Conservation (phyloP, 2,797 vertebrate species). For the Melanotaenia parkinsoni region DNA sequence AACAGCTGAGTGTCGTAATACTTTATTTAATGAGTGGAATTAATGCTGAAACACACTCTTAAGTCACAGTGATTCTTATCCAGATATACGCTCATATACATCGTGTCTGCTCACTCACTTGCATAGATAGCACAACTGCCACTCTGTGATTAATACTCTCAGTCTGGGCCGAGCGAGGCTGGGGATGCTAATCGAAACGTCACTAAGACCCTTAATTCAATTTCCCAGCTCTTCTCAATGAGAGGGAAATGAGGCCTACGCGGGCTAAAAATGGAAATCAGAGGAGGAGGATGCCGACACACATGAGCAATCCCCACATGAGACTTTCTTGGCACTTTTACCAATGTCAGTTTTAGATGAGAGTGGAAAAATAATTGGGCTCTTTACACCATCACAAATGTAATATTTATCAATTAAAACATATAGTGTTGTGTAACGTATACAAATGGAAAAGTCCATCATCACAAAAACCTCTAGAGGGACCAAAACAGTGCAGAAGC, state of each 20-base stretch:
- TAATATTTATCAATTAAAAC: slow-evolving; percentile 28
- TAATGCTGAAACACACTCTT: slow-evolving; percentile 46
- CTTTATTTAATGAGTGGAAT: slow-evolving; percentile 60
- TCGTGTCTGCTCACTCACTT: slow-evolving; percentile 3
- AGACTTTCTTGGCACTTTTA: slow-evolving; percentile 60
- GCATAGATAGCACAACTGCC: slow-evolving; percentile 29
- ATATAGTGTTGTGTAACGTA: slow-evolving; percentile 30
- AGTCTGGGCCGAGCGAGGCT: slow-evolving; percentile 66
- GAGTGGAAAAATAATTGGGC: slow-evolving; percentile 36
- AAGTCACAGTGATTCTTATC: slow-evolving; percentile 43
- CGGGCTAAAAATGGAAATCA: slow-evolving; percentile 77
- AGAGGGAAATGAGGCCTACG: slow-evolving; percentile 72
- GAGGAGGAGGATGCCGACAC: slow-evolving; percentile 57
- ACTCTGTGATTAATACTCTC: slow-evolving; percentile 73
- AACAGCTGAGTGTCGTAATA: slow-evolving; percentile 47
- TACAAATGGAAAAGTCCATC: slow-evolving; percentile 22
- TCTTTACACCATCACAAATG: slow-evolving; percentile 11
- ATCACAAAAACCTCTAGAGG: background rate
- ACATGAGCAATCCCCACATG: slow-evolving; percentile 69
- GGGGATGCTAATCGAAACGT: slow-evolving; percentile 78
- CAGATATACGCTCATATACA: slow-evolving; percentile 19
- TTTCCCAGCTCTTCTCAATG: slow-evolving; percentile 77
- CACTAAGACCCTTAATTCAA: slow-evolving; percentile 81
- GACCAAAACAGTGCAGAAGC: background rate
- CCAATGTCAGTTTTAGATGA: slow-evolving; percentile 41